Conservation (phyloP, 2,797 vertebrate species). For the Acanthurus lineatus region DNA sequence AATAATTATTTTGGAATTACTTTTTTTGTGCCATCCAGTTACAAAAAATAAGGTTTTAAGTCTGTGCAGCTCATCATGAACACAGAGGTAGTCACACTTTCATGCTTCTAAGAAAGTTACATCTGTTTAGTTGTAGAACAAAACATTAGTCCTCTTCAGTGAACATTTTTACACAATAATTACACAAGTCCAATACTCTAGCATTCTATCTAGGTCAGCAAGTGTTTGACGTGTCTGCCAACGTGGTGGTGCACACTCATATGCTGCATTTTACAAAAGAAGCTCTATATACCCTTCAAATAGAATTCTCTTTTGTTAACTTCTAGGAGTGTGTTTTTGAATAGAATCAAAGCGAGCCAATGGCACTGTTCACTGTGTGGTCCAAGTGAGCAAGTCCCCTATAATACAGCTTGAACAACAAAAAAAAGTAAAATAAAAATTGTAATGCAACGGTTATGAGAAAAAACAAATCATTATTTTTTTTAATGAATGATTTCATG, state of each 20-base stretch:
- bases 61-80: neutral
- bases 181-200: conserved; percentile 12
- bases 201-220: conserved; percentile 41
- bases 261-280: conserved; percentile 42
- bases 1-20: neutral
- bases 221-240: conserved; percentile 39
- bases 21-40: neutral
- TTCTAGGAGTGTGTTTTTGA: conserved; percentile 34
- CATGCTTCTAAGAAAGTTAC: neutral
- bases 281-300: conserved; percentile 61
- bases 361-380: conserved; percentile 31
- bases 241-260: conserved; percentile 46
- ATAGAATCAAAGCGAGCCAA: conserved; percentile 34
- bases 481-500: conserved; percentile 32
- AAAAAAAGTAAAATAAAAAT: too few relatives aligned
- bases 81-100: neutral
- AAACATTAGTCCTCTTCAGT: neutral
- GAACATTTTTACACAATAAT: conserved; percentile 29
- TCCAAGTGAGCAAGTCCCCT: neutral
- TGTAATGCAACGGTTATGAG: neutral
- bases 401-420: neutral
- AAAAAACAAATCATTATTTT: conserved; percentile 8
- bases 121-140: neutral
- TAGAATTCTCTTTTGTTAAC: conserved; percentile 40
- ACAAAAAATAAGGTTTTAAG: neutral